Evolutionary conservation across 2,888 invertebrate species (phyloP).

Genomic region (Acrobasis consociella): DNA sequence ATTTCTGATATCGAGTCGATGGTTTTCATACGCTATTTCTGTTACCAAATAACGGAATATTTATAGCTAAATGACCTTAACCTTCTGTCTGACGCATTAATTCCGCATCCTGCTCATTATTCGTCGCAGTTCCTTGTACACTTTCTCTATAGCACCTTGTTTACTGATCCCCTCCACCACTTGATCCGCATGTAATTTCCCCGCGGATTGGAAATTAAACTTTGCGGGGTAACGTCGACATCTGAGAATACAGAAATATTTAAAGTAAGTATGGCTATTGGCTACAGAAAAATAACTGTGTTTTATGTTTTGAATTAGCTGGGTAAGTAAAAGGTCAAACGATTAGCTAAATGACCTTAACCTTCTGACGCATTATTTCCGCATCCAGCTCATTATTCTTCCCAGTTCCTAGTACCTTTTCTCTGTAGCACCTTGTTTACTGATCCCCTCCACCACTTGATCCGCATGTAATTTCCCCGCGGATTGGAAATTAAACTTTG

Average conservation of each 20-base stretch:
- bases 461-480: constrained; percentile 20
- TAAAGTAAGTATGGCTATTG: not conserved
- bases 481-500: constrained; percentile 21
- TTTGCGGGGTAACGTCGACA: constrained; percentile 15
- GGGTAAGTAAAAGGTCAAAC: too few relatives aligned
- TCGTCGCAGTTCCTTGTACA: constrained; percentile 1
- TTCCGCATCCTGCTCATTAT: constrained; percentile 2
- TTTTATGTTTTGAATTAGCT: too few relatives aligned
- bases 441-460: constrained; percentile 4
- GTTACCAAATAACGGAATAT: too few relatives aligned
- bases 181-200: constrained; percentile 20
- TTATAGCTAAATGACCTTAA: too few relatives aligned
- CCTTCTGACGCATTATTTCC: too few relatives aligned
- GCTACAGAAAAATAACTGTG: not conserved
- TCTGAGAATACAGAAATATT: not conserved
- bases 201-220: constrained; percentile 18
- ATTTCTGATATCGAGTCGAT: too few relatives aligned
- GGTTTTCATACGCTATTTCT: too few relatives aligned
- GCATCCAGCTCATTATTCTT: constrained; percentile 8
- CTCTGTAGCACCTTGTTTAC: constrained; percentile 16
- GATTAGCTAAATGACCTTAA: too few relatives aligned
- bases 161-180: constrained; percentile 9
- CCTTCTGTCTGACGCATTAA: too few relatives aligned
- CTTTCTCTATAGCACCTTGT: constrained; percentile 16
- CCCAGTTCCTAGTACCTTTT: constrained; percentile 7